Evolutionary conservation across 2,113 vertebrate species (phyloP).

Genomic region (Chaetodon trifascialis): DNA sequence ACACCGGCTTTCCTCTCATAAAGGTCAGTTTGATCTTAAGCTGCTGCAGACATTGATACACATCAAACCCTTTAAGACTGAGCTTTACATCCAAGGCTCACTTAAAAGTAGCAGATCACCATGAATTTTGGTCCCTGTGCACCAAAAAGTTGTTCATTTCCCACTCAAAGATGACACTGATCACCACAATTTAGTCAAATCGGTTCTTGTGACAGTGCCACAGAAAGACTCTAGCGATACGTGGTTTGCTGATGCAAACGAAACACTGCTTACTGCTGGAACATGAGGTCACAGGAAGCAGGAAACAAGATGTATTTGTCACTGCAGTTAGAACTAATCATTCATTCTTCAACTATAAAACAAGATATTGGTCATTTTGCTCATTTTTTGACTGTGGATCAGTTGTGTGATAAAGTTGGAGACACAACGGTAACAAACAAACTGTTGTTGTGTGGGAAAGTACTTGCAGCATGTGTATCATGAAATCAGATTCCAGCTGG

Average conservation of each 20-base stretch:
- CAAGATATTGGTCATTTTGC: neutral
- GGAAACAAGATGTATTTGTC: neutral
- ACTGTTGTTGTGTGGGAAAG: neutral
- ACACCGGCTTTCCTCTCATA: neutral
- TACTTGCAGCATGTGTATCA: neutral
- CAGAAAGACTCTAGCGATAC: too few species aligned
- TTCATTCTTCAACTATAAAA: neutral
- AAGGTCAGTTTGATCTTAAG: slow-evolving; percentile 25
- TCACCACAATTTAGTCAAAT: neutral
- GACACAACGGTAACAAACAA: neutral
- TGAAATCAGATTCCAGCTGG: neutral
- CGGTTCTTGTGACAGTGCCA: neutral
- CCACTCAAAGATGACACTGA: neutral
- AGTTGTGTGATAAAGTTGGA: neutral
- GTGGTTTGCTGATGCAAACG: too few species aligned
- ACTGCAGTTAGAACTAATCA: neutral
- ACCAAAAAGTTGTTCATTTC: neutral
- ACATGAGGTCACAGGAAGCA: too few species aligned
- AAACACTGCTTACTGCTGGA: too few species aligned
- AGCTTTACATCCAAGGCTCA: neutral
- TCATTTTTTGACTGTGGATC: neutral
- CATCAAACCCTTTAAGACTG: neutral
- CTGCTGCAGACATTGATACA: neutral
- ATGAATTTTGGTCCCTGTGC: neutral
- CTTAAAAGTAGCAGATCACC: neutral